phyloP scores from a whole-genome alignment of 2,797 vertebrate genomes.

The Xerus rutilus region DNA sequence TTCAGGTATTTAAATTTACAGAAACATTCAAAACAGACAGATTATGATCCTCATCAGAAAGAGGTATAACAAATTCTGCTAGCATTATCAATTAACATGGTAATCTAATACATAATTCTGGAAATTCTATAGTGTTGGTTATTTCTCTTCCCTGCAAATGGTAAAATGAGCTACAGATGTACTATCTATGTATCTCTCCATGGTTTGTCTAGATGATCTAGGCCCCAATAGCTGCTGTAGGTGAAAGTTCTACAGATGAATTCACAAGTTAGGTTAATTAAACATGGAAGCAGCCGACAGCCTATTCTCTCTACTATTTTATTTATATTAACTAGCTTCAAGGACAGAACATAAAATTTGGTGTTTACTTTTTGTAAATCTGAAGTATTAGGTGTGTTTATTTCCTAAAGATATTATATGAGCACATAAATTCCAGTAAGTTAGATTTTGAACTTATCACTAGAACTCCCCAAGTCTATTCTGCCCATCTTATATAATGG shows the following conservation, averaged over 20 bases:
- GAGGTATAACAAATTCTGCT: not conserved
- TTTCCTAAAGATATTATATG: not conserved
- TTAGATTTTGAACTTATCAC: slow-evolving; percentile 43
- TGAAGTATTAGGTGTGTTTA: not conserved
- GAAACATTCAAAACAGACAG: slow-evolving; percentile 20
- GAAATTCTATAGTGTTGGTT: slow-evolving; percentile 45
- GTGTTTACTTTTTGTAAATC: slow-evolving; percentile 34
- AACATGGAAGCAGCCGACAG: slow-evolving; percentile 55
- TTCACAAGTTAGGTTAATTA: slow-evolving; percentile 75
- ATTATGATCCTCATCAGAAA: slow-evolving; percentile 36
- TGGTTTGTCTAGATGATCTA: slow-evolving; percentile 74
- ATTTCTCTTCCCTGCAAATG: slow-evolving; percentile 71
- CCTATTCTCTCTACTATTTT: slow-evolving; percentile 52
- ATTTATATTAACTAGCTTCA: slow-evolving; percentile 53
- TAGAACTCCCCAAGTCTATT: not conserved
- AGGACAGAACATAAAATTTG: slow-evolving; percentile 48
- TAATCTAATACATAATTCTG: slow-evolving; percentile 43
- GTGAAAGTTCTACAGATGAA: slow-evolving; percentile 77
- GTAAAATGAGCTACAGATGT: slow-evolving; percentile 76
- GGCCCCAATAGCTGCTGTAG: slow-evolving; percentile 64
- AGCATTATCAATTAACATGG: slow-evolving; percentile 46
- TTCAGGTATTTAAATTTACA: slow-evolving; percentile 47
- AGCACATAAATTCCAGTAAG: not conserved
- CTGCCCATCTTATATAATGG: not conserved
- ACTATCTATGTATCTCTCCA: not conserved